Evolutionary conservation across 1,140 invertebrate genomes (phyloP).

Genomic region (Aphidius ervi): DNA sequence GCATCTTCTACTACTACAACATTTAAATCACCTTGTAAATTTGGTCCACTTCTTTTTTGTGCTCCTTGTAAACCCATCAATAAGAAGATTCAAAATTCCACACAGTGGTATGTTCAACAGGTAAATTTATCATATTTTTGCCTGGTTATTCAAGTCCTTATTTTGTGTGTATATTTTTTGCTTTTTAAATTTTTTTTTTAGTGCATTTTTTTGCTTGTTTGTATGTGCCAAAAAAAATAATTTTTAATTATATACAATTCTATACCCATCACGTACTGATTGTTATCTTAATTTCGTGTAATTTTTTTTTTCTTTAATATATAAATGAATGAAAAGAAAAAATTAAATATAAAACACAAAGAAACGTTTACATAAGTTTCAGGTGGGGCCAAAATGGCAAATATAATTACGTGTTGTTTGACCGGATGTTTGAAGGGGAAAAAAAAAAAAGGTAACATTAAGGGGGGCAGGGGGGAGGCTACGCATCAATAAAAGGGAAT

Average conservation of each 20-base stretch:
- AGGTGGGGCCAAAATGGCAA: slow-evolving; percentile 25
- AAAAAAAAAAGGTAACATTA: too few species aligned
- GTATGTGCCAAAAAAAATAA: too few species aligned
- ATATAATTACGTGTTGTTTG: slow-evolving; percentile 44
- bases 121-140: slow-evolving; percentile 33
- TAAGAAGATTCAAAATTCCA: slow-evolving; percentile 44
- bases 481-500: too few species aligned
- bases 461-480: too few species aligned
- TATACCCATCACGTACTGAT: too few species aligned
- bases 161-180: not conserved
- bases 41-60: slow-evolving; percentile 46
- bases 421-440: slow-evolving; percentile 34
- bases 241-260: too few species aligned
- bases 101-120: slow-evolving; percentile 53
- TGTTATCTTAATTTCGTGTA: too few species aligned
- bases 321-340: too few species aligned
- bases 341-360: too few species aligned
- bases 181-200: not conserved
- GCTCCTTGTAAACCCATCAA: slow-evolving; percentile 45
- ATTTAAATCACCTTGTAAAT: slow-evolving; percentile 28
- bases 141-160: too few species aligned
- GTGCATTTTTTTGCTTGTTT: not conserved
- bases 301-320: too few species aligned
- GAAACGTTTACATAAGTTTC: not conserved
- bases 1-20: not conserved